Evolutionary conservation across 1,140 invertebrate genomes (phyloP), one percentile per base, ranked within the genome.

Genomic region (Papilio dardanus): DNA sequence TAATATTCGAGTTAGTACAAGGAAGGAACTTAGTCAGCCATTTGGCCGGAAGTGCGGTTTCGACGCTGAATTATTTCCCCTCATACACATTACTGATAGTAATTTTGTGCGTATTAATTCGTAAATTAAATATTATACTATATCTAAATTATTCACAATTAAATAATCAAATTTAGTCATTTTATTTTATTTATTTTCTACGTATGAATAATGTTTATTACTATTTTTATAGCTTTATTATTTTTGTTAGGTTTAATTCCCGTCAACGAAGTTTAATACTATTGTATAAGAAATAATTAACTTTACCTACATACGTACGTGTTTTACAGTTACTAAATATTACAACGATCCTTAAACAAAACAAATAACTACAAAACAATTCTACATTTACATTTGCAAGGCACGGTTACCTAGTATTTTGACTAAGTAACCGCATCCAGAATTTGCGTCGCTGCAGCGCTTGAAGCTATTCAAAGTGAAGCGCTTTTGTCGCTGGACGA

Each of bases 401-500:
- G 54, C 54, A 58, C 54, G 10, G 54, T 58, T 58, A 58, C 54
- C 1, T 58, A 58, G 54, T 58, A 58, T 58, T 28, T 58, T 58
- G 54, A 58, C 54, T 58, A 58, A 58, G 54, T 58, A 58, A 58
- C 54, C 54, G 10, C 54, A 58, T 58, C 54, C 24, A 58, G 54
- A 58, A 58, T 58, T 58, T 58, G 54, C 54, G 4, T 4, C n/a
- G 54, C 21, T 28, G 10, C 54, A 58, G 54, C 54, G 54, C 54
- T 58, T 58, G 21, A 58, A 58, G 54, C 54, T 58, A 58, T 58
- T 58, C 54, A 58, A 58, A 58, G 54, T 58, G 54, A 28, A 58
- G 54, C 54, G 54, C 54, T 28, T 28, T 58, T 58, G 54, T 58
- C 19, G 54, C 54, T 58, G 4, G 54, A 58, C 54, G 54, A 12